Conservation (phyloP, 2,888 invertebrate genomes). For the Netelia melanura region DNA sequence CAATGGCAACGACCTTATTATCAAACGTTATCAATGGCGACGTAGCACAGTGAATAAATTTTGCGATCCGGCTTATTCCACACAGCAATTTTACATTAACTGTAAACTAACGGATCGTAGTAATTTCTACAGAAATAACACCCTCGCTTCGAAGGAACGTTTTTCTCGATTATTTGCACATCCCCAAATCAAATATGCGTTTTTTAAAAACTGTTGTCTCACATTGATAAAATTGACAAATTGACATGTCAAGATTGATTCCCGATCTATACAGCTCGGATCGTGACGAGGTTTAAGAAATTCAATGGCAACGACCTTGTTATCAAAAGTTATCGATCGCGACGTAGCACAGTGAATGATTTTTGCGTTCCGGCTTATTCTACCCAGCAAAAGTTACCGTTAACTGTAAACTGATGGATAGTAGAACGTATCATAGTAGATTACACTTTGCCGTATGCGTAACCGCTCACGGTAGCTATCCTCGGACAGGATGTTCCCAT, state of each 20-base stretch:
- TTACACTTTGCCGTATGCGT: slow-evolving; percentile 76
- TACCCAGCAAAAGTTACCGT: slow-evolving; percentile 64
- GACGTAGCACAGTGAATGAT: slow-evolving; percentile 3
- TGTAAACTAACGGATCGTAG: slow-evolving; percentile 80
- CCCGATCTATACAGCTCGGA: not conserved
- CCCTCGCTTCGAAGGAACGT: too few species aligned
- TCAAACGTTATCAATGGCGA: slow-evolving; percentile 79
- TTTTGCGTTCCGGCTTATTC: slow-evolving; percentile 65
- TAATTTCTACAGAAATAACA: too few species aligned
- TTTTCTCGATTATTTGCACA: too few species aligned
- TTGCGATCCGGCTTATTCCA: slow-evolving; percentile 65
- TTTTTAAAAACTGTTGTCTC: too few species aligned
- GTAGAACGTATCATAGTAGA: slow-evolving; percentile 76
- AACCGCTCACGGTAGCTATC: slow-evolving; percentile 74
- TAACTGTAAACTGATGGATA: slow-evolving; percentile 81
- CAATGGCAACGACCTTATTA: slow-evolving; percentile 76
- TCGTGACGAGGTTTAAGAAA: slow-evolving; percentile 35
- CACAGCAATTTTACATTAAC: slow-evolving; percentile 73
- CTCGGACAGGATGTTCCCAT: slow-evolving; percentile 81
- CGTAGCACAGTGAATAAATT: slow-evolving; percentile 2
- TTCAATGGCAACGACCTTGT: slow-evolving; percentile 75
- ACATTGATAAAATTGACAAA: not conserved
- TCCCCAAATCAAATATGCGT: too few species aligned
- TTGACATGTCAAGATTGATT: slow-evolving; percentile 23
- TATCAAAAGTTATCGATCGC: slow-evolving; percentile 80